Conservation (phyloP, 1,140 invertebrate species). For the Panonychus citri region DNA sequence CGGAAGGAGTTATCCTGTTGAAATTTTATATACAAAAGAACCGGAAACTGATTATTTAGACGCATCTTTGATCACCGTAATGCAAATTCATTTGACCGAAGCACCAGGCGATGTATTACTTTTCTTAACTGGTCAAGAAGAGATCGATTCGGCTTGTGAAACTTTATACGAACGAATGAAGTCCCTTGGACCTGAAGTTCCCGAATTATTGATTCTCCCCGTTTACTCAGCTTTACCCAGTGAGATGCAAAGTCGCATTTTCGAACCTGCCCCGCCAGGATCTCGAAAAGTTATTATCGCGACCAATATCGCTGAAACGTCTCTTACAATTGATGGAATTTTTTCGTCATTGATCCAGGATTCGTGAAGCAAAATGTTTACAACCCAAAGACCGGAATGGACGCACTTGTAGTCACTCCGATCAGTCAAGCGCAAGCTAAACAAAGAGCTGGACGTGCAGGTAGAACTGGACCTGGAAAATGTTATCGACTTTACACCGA, state of each 20-base stretch:
- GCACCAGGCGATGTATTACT: slow-evolving; percentile 61
- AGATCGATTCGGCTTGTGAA: slow-evolving; percentile 90
- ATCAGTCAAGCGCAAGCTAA: slow-evolving; percentile 78
- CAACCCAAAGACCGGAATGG: slow-evolving; percentile 93
- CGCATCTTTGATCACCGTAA: slow-evolving; percentile 79
- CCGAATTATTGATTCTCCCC: slow-evolving; percentile 76
- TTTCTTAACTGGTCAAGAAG: slow-evolving; percentile 80
- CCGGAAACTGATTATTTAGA: slow-evolving; percentile 97
- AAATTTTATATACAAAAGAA: slow-evolving; percentile 97
- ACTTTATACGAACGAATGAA: slow-evolving; percentile 67
- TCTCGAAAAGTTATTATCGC: slow-evolving; percentile 82
- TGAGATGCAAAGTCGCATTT: slow-evolving; percentile 87
- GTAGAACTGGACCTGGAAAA: slow-evolving; percentile 79
- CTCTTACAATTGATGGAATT: slow-evolving; percentile 95
- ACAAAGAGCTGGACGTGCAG: slow-evolving; percentile 74
- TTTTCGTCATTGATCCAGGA: slow-evolving; percentile 95
- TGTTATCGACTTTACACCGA: slow-evolving; percentile 79
- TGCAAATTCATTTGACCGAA: slow-evolving; percentile 71
- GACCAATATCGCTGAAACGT: slow-evolving; percentile 98
- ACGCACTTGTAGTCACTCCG: slow-evolving; percentile 87
- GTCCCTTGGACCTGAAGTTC: slow-evolving; percentile 68
- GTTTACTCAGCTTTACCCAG: slow-evolving; percentile 96
- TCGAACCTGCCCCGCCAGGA: slow-evolving; percentile 59
- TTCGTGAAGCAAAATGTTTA: slow-evolving; percentile 99
- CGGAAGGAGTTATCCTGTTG: slow-evolving; percentile 52